Conservation (phyloP, 2,113 vertebrate species). For the Heterochromis multidens region DNA sequence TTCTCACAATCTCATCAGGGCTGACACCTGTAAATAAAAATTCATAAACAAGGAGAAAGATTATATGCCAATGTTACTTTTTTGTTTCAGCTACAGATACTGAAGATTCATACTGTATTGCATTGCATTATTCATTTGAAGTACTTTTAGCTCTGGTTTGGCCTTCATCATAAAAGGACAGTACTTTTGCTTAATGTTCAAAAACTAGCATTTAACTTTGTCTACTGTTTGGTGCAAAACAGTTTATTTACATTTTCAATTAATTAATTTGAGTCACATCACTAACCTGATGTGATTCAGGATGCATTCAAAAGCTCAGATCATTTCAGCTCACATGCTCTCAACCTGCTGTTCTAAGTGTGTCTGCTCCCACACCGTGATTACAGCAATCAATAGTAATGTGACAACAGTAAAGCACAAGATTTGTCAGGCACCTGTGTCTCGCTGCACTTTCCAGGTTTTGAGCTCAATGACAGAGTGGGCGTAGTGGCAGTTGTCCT, state of each 20-base stretch:
- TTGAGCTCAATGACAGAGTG: slow-evolving; percentile 93
- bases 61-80: background rate
- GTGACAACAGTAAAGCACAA: background rate
- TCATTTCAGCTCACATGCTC: background rate
- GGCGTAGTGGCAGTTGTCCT: slow-evolving; percentile 85
- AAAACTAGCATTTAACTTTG: too few relatives aligned
- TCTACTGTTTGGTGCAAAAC: too few relatives aligned
- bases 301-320: background rate
- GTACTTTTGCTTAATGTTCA: too few relatives aligned
- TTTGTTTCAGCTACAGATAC: too few relatives aligned
- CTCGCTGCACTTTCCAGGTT: slow-evolving; percentile 89
- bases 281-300: too few relatives aligned
- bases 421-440: slow-evolving; percentile 74
- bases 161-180: background rate
- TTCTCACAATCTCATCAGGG: slow-evolving; percentile 87
- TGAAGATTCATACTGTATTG: too few relatives aligned
- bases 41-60: background rate
- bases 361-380: background rate
- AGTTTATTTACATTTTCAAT: too few relatives aligned
- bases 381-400: background rate
- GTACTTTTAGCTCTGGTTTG: too few relatives aligned
- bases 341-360: background rate
- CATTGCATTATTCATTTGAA: too few relatives aligned
- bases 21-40: slow-evolving; percentile 79
- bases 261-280: too few relatives aligned